phyloP scores from a whole-genome alignment of 1,140 invertebrate species.

The Solenopsis invicta region DNA sequence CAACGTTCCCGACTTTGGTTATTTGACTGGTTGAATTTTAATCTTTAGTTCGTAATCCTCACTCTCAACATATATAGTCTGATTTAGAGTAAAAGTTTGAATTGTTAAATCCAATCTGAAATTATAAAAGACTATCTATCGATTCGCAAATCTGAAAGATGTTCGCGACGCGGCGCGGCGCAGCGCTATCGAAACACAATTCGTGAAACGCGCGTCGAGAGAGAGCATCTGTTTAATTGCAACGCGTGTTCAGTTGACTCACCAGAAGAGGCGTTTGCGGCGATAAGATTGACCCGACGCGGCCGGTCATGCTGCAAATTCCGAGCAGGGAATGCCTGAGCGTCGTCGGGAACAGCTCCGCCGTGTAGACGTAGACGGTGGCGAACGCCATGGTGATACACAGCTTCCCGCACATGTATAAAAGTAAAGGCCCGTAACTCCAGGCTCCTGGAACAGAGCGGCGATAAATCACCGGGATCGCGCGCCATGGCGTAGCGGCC shows the following conservation, averaged over 20 bases:
- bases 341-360: constrained; percentile 92
- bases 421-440: constrained; percentile 84
- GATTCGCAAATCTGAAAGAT: neutral
- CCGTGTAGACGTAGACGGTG: constrained; percentile 90
- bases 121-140: neutral
- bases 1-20: no score
- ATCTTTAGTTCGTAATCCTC: no score
- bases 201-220: neutral
- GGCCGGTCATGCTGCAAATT: constrained; percentile 91
- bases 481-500: neutral
- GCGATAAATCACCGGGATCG: constrained; percentile 43
- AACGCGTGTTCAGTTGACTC: constrained; percentile 70
- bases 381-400: constrained; percentile 91
- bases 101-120: neutral
- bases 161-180: no score
- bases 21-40: no score
- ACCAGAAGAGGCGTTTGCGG: constrained; percentile 91
- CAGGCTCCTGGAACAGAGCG: constrained; percentile 70
- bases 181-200: neutral
- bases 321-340: constrained; percentile 90
- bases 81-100: neutral
- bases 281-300: constrained; percentile 90
- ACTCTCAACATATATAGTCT: no score
- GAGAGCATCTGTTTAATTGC: neutral
- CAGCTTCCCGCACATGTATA: constrained; percentile 92